phyloP scores from a whole-genome alignment of 2,797 vertebrate genomes.

The Mormyrus proboscirostris region DNA sequence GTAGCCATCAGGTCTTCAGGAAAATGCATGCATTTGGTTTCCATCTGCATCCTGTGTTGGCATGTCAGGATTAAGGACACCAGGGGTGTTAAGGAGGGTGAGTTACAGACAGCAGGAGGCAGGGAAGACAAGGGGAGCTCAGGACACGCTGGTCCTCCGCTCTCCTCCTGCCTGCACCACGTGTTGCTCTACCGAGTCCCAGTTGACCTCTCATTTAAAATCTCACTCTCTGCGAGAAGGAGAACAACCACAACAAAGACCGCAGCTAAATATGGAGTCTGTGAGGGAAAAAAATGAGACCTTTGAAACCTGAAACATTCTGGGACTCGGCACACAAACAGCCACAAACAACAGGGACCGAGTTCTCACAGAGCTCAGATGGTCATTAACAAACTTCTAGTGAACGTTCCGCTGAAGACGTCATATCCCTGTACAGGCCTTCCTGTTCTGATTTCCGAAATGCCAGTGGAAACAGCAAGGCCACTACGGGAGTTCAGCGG shows the following conservation, averaged over 20 bases:
- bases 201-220: background rate
- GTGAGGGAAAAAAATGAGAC: background rate
- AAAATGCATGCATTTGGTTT: background rate
- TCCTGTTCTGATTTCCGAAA: background rate
- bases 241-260: background rate
- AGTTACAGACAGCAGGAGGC: background rate
- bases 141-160: background rate
- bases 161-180: background rate
- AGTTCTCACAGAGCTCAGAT: constrained; percentile 8
- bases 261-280: background rate
- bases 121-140: background rate
- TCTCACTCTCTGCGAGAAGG: background rate
- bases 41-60: background rate
- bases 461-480: background rate
- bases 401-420: background rate
- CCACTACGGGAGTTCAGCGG: background rate
- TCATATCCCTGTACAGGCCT: background rate
- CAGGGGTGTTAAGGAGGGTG: background rate
- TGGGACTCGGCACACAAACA: background rate
- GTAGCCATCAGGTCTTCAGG: background rate
- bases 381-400: constrained; percentile 7
- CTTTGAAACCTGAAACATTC: constrained; percentile 12
- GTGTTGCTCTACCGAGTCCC: background rate
- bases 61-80: background rate
- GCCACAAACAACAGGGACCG: background rate